Evolutionary conservation across 2,113 vertebrate species (phyloP).

Genomic region (Salvelinus sp.): DNA sequence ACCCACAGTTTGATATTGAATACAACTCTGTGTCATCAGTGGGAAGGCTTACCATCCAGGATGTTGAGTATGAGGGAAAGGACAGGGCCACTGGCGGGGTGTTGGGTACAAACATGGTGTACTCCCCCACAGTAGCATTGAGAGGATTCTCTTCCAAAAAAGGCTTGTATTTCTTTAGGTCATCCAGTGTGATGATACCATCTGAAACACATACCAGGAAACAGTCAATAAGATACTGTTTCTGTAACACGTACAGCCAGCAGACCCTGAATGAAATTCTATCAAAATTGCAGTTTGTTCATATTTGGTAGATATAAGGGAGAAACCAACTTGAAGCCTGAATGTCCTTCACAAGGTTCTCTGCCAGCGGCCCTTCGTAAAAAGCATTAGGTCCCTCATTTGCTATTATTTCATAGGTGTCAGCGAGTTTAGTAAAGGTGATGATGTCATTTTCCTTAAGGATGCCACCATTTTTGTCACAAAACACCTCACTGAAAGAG

Average conservation of each 20-base stretch:
- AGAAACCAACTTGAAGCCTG: slow-evolving; percentile 65
- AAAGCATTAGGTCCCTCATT: slow-evolving; percentile 81
- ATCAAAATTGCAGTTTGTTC: not conserved
- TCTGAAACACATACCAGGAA: slow-evolving; percentile 69
- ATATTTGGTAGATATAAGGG: slow-evolving; percentile 28
- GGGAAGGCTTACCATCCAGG: not conserved
- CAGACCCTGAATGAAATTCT: not conserved
- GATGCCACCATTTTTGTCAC: slow-evolving; percentile 71
- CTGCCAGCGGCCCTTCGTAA: slow-evolving; percentile 83
- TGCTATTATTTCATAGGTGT: slow-evolving; percentile 83
- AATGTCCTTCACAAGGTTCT: slow-evolving; percentile 85
- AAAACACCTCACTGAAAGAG: slow-evolving; percentile 85
- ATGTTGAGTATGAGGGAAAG: slow-evolving; percentile 80
- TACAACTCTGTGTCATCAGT: not conserved
- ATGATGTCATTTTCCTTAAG: slow-evolving; percentile 81
- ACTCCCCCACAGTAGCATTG: slow-evolving; percentile 75
- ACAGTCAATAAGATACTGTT: not conserved
- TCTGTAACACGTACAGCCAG: not conserved
- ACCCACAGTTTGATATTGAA: slow-evolving; percentile 2
- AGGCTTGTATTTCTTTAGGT: slow-evolving; percentile 80
- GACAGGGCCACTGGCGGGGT: slow-evolving; percentile 88
- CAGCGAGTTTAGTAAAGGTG: slow-evolving; percentile 77
- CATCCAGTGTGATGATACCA: slow-evolving; percentile 85
- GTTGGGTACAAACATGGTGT: slow-evolving; percentile 76
- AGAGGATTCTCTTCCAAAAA: slow-evolving; percentile 79